Evolutionary conservation across 2,888 invertebrate species (phyloP), one percentile per base, ranked within the genome.

Genomic region (Cancer borealis): DNA sequence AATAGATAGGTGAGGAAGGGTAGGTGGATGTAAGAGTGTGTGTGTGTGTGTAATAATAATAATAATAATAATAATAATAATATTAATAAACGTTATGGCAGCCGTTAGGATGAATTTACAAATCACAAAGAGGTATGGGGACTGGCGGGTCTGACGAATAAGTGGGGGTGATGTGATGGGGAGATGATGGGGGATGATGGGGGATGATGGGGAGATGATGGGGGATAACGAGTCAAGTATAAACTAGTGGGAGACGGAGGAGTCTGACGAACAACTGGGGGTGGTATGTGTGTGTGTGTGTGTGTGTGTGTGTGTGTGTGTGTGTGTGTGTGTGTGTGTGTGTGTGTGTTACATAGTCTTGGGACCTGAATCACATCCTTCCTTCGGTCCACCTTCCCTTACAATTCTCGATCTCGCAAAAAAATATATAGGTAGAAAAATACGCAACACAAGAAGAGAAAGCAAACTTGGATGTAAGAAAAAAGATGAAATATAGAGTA

Each of bases 311-410:
- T 79, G 79, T 79, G 79, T 79, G 79, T 79, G 79, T 79, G 79
- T 79, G 79, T 30, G 30, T 79, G 79, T 79, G 79, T 79, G 79
- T 79, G 79, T 79, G 79, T 79, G 79, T 79, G 79, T 79, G 79
- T 79, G 79, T 79, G 79, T 21, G 73, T 79, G 26, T 79, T 14
- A 79, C 30, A 79, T 10, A 12, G 30, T 8, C 12, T 6, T 14
- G 30, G 79, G n/a, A 66, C n/a, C n/a, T 66, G 6, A 14, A 66
- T 6, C 66, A 8, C n/a, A n/a, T 66, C 66, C 6, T 3, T 12
- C 60, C 21, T 66, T 17, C 4, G 4, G 12, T n/a, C n/a, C 66
- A n/a, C 4, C 66, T 6, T n/a, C 66, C n/a, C n/a, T 66, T 66
- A n/a, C 66, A n/a, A 6, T n/a, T 66, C 66, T n/a, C n/a, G 4